Percentiles rank a stretch among this genome's conserved stretches.
These are phyloP conservation scores for Ferdinandea cuprea DNA, from an alignment of 2,888 invertebrate species.

Conservation along the genomic window DNA sequence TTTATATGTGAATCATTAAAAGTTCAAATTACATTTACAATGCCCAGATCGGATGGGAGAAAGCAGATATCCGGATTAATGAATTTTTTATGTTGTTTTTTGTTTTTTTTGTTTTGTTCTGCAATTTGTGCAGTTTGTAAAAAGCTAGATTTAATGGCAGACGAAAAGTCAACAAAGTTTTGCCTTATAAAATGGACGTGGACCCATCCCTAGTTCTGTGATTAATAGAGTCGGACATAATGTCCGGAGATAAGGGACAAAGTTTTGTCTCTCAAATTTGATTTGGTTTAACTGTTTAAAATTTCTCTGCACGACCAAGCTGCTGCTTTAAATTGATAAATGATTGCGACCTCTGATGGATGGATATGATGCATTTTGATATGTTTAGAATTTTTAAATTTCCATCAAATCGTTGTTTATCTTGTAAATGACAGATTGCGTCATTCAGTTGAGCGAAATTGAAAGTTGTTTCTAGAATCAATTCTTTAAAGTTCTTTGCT, in stretches of 20 bases:
- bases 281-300: too few relatives aligned
- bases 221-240: neutral
- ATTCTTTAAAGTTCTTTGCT: too few relatives aligned
- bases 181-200: neutral
- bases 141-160: neutral
- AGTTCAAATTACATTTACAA: slow-evolving; percentile 65
- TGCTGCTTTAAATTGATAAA: neutral
- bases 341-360: neutral
- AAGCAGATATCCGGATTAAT: slow-evolving; percentile 40
- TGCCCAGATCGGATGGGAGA: slow-evolving; percentile 4
- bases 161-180: slow-evolving; percentile 5
- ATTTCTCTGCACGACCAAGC: too few relatives aligned
- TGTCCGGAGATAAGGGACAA: neutral
- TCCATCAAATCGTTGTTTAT: too few relatives aligned
- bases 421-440: too few relatives aligned
- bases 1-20: slow-evolving; percentile 55
- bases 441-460: too few relatives aligned
- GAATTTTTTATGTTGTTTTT: slow-evolving; percentile 42
- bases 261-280: too few relatives aligned
- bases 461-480: too few relatives aligned
- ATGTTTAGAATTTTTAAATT: too few relatives aligned
- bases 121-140: slow-evolving; percentile 7
- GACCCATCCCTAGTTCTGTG: neutral
- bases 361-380: neutral
- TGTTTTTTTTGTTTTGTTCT: slow-evolving; percentile 7